phyloP scores from a whole-genome alignment of 2,113 vertebrate species.

The Solea solea region DNA sequence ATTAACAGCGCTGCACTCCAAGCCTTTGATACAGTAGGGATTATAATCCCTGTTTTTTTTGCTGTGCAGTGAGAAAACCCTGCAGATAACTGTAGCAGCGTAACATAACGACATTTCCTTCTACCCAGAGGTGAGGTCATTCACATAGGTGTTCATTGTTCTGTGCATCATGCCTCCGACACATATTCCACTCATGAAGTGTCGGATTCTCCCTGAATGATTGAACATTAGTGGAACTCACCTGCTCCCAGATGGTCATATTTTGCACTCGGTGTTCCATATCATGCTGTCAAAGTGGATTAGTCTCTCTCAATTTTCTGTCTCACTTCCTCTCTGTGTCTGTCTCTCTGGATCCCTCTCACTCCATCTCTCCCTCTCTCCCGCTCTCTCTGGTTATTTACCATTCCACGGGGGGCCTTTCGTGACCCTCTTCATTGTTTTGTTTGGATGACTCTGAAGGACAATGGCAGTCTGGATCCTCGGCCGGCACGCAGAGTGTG shows the following conservation, averaged over 20 bases:
- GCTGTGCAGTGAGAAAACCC: not conserved
- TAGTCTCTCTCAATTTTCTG: constrained; percentile 30
- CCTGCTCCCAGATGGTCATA: constrained; percentile 63
- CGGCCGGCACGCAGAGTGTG: constrained; percentile 61
- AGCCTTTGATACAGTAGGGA: constrained; percentile 38
- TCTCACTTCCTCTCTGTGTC: constrained; percentile 25
- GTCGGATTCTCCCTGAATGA: constrained; percentile 51
- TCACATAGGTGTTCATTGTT: constrained; percentile 33
- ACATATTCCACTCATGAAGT: constrained; percentile 49
- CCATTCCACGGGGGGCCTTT: constrained; percentile 68
- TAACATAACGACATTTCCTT: constrained; percentile 14
- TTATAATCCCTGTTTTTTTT: constrained; percentile 4
- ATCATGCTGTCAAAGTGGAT: constrained; percentile 45
- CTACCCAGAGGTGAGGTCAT: constrained; percentile 20
- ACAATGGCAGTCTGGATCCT: constrained; percentile 72
- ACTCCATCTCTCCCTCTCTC: constrained; percentile 13
- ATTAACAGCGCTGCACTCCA: constrained; percentile 50
- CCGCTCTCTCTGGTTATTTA: constrained; percentile 59
- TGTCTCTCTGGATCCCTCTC: constrained; percentile 21
- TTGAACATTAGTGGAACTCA: constrained; percentile 61
- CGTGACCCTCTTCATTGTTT: constrained; percentile 71
- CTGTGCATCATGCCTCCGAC: constrained; percentile 40
- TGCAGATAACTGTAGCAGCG: no score
- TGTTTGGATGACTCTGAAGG: constrained; percentile 71
- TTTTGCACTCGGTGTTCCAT: constrained; percentile 58